A percentile compares a stretch with the other conserved stretches of the same genome.
Evolutionary conservation across 2,113 vertebrate species (phyloP).

Genomic region (Apaloderma vittatum): DNA sequence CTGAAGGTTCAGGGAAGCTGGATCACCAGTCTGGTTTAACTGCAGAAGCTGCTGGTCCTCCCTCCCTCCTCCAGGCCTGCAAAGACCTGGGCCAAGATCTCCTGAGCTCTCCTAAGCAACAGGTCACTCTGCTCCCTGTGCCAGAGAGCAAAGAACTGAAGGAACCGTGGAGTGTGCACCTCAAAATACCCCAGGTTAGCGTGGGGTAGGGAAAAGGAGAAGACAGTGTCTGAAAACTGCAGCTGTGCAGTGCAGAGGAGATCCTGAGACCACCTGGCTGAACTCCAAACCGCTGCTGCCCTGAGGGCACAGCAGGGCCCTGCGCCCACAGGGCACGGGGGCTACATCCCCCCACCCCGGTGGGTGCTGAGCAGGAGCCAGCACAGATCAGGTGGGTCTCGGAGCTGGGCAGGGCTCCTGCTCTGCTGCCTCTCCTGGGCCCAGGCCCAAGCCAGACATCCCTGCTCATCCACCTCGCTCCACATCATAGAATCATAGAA

Average conservation of each 20-base stretch:
- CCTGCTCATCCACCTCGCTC: too few relatives aligned
- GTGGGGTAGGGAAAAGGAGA: neutral
- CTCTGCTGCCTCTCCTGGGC: neutral
- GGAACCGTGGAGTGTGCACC: neutral
- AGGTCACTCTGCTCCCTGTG: neutral
- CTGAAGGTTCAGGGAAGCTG: neutral
- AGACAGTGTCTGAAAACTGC: neutral
- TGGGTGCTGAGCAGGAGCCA: neutral
- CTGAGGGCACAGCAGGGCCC: fast-evolving
- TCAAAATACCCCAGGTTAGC: neutral
- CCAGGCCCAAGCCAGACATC: neutral
- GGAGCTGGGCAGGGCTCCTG: neutral
- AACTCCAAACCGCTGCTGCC: neutral
- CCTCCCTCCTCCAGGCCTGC: neutral
- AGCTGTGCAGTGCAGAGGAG: neutral
- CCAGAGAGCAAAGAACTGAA: neutral
- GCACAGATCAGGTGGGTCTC: neutral
- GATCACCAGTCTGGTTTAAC: neutral
- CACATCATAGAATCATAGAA: too few relatives aligned
- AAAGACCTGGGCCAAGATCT: neutral
- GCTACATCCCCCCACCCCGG: neutral
- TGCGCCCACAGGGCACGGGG: neutral
- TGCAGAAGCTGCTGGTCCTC: neutral
- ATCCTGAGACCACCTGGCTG: too few relatives aligned
- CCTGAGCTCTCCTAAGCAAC: neutral